These are phyloP conservation scores for Pseudococcus viburni DNA, from an alignment of 2,888 invertebrate genomes.

Conservation along the genomic window DNA sequence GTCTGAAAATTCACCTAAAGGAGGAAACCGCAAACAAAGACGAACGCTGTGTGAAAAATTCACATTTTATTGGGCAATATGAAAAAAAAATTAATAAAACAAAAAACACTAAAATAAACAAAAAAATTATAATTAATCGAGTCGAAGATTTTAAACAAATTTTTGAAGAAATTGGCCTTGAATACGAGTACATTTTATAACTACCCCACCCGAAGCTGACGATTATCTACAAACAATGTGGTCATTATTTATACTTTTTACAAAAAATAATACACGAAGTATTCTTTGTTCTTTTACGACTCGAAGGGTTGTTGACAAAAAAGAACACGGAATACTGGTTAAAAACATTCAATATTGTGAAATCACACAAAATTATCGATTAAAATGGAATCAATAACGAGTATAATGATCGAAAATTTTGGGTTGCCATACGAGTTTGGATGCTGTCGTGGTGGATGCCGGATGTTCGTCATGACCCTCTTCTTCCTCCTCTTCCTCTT, in stretches of 20 bases:
- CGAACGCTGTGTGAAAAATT: background rate
- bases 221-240: background rate
- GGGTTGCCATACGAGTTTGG: constrained; percentile 42
- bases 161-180: background rate
- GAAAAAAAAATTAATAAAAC: background rate
- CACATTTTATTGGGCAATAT: background rate
- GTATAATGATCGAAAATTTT: constrained; percentile 3
- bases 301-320: background rate
- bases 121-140: background rate
- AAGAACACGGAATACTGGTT: background rate
- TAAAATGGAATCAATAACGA: constrained; percentile 27
- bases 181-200: background rate
- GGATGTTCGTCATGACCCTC: background rate
- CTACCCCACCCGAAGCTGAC: background rate
- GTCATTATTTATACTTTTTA: background rate
- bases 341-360: constrained; percentile 26
- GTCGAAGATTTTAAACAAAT: background rate
- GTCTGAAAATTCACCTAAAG: background rate
- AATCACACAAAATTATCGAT: background rate
- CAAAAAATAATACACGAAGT: background rate
- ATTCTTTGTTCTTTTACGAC: background rate
- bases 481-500: background rate
- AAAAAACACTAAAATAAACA: constrained; percentile 28
- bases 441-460: background rate
- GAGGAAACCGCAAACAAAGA: background rate